Conservation (phyloP, 2,113 vertebrate species). For the Mixornis gularis region DNA sequence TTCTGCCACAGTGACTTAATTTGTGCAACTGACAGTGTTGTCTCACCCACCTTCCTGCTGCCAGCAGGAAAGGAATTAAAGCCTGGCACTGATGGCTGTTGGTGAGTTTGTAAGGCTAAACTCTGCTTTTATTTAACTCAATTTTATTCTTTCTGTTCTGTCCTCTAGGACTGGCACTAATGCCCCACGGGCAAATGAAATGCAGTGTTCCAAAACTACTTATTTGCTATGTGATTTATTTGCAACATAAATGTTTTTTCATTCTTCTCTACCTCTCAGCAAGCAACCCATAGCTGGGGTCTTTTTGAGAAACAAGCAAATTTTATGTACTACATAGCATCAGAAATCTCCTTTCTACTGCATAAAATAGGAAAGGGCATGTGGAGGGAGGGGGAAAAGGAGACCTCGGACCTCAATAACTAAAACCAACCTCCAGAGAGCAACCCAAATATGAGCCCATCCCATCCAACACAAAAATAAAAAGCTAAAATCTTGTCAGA, state of each 20-base stretch:
- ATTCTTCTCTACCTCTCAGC: slow-evolving; percentile 15
- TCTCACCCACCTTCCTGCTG: slow-evolving; percentile 48
- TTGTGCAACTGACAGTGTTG: slow-evolving; percentile 17
- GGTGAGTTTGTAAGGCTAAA: slow-evolving; percentile 42
- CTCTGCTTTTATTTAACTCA: slow-evolving; percentile 37
- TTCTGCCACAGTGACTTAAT: slow-evolving; percentile 60
- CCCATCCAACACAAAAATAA: background rate
- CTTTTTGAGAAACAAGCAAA: background rate
- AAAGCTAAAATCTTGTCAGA: background rate
- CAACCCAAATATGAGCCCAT: background rate
- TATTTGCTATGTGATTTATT: slow-evolving; percentile 26
- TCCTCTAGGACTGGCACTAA: slow-evolving; percentile 25
- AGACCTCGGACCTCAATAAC: background rate
- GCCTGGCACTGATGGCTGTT: slow-evolving; percentile 32
- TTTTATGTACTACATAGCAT: background rate
- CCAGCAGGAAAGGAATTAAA: slow-evolving; percentile 51
- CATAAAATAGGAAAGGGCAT: background rate
- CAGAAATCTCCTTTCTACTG: background rate
- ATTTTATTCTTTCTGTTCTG: slow-evolving; percentile 20
- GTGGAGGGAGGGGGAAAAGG: background rate
- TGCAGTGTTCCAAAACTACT: slow-evolving; percentile 1
- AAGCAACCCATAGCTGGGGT: background rate
- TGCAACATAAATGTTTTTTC: background rate
- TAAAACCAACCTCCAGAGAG: background rate
- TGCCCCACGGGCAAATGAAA: slow-evolving; percentile 19